Evolutionary conservation across 2,888 invertebrate species (phyloP), one percentile per base, ranked within the genome.

Genomic region (Lasioglossum villosulum): DNA sequence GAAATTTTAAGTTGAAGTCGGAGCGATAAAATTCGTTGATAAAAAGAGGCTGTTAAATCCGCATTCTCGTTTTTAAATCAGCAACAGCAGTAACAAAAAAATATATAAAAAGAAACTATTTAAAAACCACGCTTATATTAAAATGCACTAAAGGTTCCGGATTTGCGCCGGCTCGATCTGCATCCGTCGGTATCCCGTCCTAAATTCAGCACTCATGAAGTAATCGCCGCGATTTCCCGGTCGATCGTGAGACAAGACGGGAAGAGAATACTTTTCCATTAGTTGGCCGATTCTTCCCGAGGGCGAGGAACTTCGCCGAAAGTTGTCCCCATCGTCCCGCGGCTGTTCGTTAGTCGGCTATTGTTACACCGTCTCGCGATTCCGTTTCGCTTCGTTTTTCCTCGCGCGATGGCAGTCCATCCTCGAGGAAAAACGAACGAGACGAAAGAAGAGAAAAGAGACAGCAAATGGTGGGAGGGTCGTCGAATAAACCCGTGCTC

Each of bases 281-380:
- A 85, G 79, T 63, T 70, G 73, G 30, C 19, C 76, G 79, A 83
- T 83, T 83, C 79, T 63, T 73, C 66, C 66, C 66, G 34, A 10
- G 34, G 66, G 66, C 16, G 66, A 19, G 34, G 82, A 23, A 63
- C 75, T 63, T 79, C n/a, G n/a, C 37, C 30, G 30, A 73, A 79
- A 73, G 76, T 80, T 74, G 73, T 80, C 75, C 75, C 52, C 42
- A 37, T 72, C 23, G 63, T 48, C 75, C 30, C 56, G 37, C 68
- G 73, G 56, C 45, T 59, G 70, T 82, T 84, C 85, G 83, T 85
- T 85, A 85, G 85, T 23, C 72, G 37, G 30, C 48, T 79, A 85
- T 85, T 83, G 79, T 85, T 72, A 71, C 75, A 42, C 16, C 48
- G 39, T 12, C 27, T 59, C 59, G 59, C 72, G 78, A 73, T 63